Conservation (phyloP, 1,140 invertebrate genomes). For the Olivierus martensii region DNA sequence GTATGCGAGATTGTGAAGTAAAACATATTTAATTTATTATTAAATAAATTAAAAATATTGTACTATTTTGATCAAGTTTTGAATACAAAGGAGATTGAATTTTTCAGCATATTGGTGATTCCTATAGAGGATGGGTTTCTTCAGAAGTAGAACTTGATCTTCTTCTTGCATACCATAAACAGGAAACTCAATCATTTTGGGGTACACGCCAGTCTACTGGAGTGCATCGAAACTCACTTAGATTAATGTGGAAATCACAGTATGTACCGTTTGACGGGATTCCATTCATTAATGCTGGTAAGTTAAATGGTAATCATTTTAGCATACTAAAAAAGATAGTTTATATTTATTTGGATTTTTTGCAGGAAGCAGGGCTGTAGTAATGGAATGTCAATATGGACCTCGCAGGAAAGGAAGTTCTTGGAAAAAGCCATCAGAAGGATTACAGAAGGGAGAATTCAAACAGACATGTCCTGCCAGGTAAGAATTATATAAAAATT, state of each 20-base stretch:
- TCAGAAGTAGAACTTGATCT: constrained; percentile 30
- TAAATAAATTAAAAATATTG: no score
- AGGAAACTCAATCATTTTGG: constrained; percentile 33
- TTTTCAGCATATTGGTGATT: constrained; percentile 30
- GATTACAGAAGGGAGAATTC: constrained; percentile 20
- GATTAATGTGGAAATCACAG: constrained; percentile 35
- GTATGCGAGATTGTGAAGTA: no score
- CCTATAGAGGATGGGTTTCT: constrained; percentile 31
- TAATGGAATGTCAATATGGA: constrained; percentile 34
- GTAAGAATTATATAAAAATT: constrained; percentile 14
- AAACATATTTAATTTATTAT: no score
- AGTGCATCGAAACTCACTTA: constrained; percentile 27
- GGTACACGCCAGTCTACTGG: constrained; percentile 31
- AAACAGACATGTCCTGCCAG: constrained; percentile 32
- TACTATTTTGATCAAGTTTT: no score
- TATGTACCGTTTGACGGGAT: constrained; percentile 34
- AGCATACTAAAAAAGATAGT: neutral
- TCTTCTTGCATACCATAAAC: constrained; percentile 30
- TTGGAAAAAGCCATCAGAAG: constrained; percentile 14
- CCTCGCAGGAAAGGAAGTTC: constrained; percentile 28
- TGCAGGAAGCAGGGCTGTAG: constrained; percentile 30
- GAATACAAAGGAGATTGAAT: no score
- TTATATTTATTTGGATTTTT: constrained; percentile 1
- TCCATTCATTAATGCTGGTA: constrained; percentile 32
- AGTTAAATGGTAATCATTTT: neutral